Evolutionary conservation across 2,797 vertebrate species (phyloP).

Genomic region (Sandelia bainsii): DNA sequence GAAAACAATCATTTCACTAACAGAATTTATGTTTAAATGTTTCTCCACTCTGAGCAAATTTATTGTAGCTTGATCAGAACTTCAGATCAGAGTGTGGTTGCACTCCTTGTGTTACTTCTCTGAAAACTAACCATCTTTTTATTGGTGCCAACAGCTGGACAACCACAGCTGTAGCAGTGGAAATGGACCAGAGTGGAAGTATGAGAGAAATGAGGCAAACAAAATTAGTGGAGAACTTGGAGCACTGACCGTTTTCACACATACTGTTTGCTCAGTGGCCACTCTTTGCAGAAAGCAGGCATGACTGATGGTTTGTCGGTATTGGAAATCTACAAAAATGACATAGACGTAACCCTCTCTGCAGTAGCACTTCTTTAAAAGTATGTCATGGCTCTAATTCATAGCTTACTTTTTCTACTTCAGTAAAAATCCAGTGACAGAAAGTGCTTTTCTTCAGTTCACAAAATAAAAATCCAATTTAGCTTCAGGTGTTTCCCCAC

Average conservation of each 20-base stretch:
- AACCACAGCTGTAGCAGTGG: slow-evolving; percentile 26
- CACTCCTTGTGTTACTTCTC: slow-evolving; percentile 6
- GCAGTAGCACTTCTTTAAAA: slow-evolving; percentile 13
- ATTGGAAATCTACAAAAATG: slow-evolving; percentile 32
- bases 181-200: slow-evolving; percentile 21
- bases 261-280: slow-evolving; percentile 11
- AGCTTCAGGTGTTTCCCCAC: slow-evolving; percentile 23
- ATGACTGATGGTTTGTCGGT: slow-evolving; percentile 24
- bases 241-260: slow-evolving; percentile 58
- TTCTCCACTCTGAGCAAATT: not conserved
- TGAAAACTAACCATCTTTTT: slow-evolving; percentile 22
- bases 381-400: slow-evolving; percentile 14
- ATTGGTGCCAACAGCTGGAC: slow-evolving; percentile 47
- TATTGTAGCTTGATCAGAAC: not conserved
- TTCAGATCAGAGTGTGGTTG: slow-evolving; percentile 20
- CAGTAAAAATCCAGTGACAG: slow-evolving; percentile 13
- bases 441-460: slow-evolving; percentile 16
- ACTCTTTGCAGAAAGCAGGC: slow-evolving; percentile 24
- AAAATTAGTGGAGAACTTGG: slow-evolving; percentile 39
- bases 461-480: slow-evolving; percentile 17
- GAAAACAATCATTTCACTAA: slow-evolving; percentile 3
- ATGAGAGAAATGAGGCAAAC: slow-evolving; percentile 58
- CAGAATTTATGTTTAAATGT: not conserved
- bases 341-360: not conserved
- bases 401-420: slow-evolving; percentile 8